phyloP scores from a whole-genome alignment of 2,888 invertebrate genomes.

The Cosmia pyralina region DNA sequence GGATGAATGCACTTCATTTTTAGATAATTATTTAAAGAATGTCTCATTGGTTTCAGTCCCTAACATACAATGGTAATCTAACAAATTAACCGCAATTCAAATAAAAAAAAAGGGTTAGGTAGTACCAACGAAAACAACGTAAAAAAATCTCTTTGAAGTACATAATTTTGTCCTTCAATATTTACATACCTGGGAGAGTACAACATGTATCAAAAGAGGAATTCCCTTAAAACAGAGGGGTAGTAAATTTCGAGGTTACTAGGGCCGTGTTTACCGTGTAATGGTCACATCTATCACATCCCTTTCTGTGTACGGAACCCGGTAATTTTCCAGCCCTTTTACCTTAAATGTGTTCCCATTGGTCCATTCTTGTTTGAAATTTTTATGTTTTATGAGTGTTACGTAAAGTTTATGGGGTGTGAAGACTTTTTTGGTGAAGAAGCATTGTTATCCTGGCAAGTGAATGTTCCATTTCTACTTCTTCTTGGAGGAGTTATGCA shows the following conservation, averaged over 20 bases:
- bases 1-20: neutral
- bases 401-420: neutral
- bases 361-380: constrained; percentile 39
- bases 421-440: neutral
- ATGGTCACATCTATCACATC: constrained; percentile 64
- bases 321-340: constrained; percentile 56
- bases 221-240: constrained; percentile 51
- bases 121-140: constrained; percentile 16
- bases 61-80: neutral
- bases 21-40: neutral
- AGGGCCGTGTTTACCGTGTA: constrained; percentile 57
- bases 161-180: constrained; percentile 45
- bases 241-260: constrained; percentile 52
- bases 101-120: constrained; percentile 20
- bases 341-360: constrained; percentile 37
- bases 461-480: neutral
- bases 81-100: constrained; percentile 7
- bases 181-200: constrained; percentile 40
- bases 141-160: constrained; percentile 41
- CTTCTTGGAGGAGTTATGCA: neutral
- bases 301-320: constrained; percentile 43
- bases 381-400: constrained; percentile 26
- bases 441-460: neutral
- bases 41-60: neutral
- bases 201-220: constrained; percentile 43